These are phyloP conservation scores for Drosophila arawakana DNA, from an alignment of 1,140 invertebrate genomes.

Conservation along the genomic window DNA sequence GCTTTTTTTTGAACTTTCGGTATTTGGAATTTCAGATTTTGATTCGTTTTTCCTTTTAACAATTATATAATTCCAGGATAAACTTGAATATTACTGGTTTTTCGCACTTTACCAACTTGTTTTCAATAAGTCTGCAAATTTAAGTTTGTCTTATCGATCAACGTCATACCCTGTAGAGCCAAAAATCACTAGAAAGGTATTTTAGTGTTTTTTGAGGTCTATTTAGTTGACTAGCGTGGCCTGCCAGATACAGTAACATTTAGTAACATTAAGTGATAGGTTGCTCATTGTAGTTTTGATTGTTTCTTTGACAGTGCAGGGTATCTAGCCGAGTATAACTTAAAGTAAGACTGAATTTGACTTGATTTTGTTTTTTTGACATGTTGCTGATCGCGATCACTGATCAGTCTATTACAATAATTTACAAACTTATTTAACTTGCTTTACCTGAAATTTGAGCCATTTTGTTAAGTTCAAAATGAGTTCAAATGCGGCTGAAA, in stretches of 20 bases:
- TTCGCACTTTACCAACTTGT: slow-evolving; percentile 52
- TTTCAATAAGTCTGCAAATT: slow-evolving; percentile 47
- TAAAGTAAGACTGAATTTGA: background rate
- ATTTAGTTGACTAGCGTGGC: too few relatives aligned
- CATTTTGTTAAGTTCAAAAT: background rate
- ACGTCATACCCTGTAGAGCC: background rate
- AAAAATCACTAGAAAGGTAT: background rate
- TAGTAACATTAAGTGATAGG: background rate
- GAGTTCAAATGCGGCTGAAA: background rate
- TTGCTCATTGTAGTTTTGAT: background rate
- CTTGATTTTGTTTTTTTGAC: background rate
- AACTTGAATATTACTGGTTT: slow-evolving; percentile 75
- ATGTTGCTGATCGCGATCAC: background rate
- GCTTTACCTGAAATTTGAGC: background rate
- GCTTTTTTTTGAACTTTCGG: slow-evolving; percentile 6
- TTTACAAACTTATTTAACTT: background rate
- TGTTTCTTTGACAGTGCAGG: slow-evolving; percentile 3
- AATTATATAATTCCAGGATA: slow-evolving; percentile 68
- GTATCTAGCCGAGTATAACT: slow-evolving; percentile 11
- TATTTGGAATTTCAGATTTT: slow-evolving; percentile 9
- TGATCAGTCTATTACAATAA: slow-evolving; percentile 33
- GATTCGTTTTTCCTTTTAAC: slow-evolving; percentile 25
- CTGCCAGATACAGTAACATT: background rate
- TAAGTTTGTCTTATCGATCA: slow-evolving; percentile 3
- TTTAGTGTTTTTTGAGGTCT: background rate